phyloP scores from a whole-genome alignment of 1,140 invertebrate species.

The Zaprionus capensis region DNA sequence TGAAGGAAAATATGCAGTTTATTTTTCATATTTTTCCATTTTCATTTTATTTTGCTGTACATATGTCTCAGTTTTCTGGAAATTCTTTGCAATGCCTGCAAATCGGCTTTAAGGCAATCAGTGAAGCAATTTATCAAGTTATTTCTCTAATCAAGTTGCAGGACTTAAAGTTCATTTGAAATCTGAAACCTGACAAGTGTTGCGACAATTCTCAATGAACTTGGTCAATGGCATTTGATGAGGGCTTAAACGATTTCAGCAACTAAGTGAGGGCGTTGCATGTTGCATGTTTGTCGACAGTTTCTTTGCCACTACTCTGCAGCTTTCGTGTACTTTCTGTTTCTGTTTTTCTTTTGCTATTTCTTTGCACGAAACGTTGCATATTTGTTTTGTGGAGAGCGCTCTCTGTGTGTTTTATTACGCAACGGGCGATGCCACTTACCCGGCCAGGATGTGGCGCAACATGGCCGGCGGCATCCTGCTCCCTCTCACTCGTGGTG shows the following conservation, averaged over 20 bases:
- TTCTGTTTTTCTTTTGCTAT: slow-evolving; percentile 2
- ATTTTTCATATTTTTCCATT: not conserved
- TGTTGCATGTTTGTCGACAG: slow-evolving; percentile 12
- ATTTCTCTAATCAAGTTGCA: slow-evolving; percentile 1
- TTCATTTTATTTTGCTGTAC: not conserved
- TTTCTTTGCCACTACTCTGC: slow-evolving; percentile 1
- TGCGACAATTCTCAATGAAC: not conserved
- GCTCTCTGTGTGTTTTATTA: slow-evolving; percentile 40
- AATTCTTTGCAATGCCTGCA: not conserved
- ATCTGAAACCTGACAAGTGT: slow-evolving; percentile 2
- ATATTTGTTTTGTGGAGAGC: slow-evolving; percentile 44
- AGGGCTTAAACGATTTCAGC: slow-evolving; percentile 5
- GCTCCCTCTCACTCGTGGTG: not conserved
- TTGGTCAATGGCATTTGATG: slow-evolving; percentile 1
- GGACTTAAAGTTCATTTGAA: slow-evolving; percentile 2
- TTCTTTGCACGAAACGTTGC: slow-evolving; percentile 10
- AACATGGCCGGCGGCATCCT: not conserved
- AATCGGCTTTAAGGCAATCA: not conserved
- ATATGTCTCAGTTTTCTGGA: not conserved
- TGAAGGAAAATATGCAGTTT: not conserved
- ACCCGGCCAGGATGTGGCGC: slow-evolving; percentile 15
- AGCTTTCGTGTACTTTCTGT: slow-evolving; percentile 8
- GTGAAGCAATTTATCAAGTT: not conserved
- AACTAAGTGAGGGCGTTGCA: not conserved
- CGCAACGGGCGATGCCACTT: slow-evolving; percentile 13